Evolutionary conservation across 2,797 vertebrate species (phyloP), one percentile per base, ranked within the genome.

Genomic region (Coregonus suidteri): DNA sequence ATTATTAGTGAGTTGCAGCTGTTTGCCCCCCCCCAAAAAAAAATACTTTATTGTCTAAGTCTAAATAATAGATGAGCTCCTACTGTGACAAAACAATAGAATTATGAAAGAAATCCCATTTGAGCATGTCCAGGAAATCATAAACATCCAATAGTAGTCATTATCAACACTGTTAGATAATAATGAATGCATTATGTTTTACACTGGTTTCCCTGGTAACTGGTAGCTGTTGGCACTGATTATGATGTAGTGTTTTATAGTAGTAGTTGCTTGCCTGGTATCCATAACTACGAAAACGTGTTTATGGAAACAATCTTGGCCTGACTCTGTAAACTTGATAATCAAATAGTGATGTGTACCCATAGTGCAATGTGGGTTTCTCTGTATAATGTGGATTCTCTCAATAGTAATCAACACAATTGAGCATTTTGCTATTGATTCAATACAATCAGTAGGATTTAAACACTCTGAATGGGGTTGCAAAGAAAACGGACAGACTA

Each of bases 231-330:
- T n/a, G 30, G 37, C 51, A 65, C 31, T 75, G 30, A 71, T 80
- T 85, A 47, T 71, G 53, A 18, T 62, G 6, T 4, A 75, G 9
- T 30, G 34, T 52, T 75, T 20, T 71, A 25, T 7, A 54, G 54
- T 20, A 18, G 25, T 75, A 9, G 34, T 67, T 52, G 20, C 30
- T 83, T 74, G 4, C 37, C 30, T 78, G 30, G 62, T 71, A 67
- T 62, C 31, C 54, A 56, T n/a, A 56, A 70, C 34, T 74, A 77
- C 71, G 9, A 0, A 68, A 77, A 79, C 75, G 18, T 77, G 68
- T 77, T 84, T 56, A 81, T 77, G 31, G 72, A 78, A 77, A n/a
- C 64, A 13, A 51, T 80, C 68, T 75, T 88, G 83, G 82, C 80
- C 62, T 9, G n/a, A 78, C 9, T 62, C 64, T 52, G 51, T 80